A percentile compares a stretch with the other conserved stretches of the same genome.
Conservation (phyloP, 2,797 vertebrate genomes). For the Phoebastria nigripes region DNA sequence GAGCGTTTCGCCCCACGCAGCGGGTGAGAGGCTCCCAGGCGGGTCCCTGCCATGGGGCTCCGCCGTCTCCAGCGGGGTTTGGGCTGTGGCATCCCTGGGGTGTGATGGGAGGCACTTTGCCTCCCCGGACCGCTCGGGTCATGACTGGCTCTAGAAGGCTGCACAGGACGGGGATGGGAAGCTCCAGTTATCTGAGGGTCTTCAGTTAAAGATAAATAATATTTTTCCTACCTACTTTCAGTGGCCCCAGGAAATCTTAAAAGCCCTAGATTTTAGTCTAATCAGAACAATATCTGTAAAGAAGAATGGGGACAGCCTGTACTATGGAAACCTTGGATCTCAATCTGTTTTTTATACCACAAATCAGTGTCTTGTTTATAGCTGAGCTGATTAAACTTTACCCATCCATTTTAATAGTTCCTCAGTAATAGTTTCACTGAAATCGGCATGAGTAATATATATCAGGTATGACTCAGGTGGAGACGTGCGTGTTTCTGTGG, state of each 20-base stretch:
- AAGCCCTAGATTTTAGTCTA: background rate
- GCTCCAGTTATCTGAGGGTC: background rate
- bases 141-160: background rate
- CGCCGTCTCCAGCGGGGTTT: background rate
- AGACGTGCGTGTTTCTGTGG: background rate
- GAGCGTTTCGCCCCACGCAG: accelerated
- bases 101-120: accelerated
- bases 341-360: background rate
- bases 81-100: background rate
- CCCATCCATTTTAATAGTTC: background rate
- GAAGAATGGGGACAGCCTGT: background rate
- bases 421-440: background rate
- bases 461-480: background rate
- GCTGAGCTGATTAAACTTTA: background rate
- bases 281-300: background rate
- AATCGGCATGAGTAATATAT: background rate
- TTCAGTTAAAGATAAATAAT: background rate
- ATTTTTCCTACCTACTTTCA: background rate
- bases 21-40: accelerated
- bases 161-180: accelerated
- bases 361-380: background rate
- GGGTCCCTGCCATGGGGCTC: accelerated
- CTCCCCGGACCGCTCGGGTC: accelerated
- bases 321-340: background rate
- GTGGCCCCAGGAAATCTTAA: background rate